Evolutionary conservation across 2,113 vertebrate genomes (phyloP).

Genomic region (Pholis gunnellus): DNA sequence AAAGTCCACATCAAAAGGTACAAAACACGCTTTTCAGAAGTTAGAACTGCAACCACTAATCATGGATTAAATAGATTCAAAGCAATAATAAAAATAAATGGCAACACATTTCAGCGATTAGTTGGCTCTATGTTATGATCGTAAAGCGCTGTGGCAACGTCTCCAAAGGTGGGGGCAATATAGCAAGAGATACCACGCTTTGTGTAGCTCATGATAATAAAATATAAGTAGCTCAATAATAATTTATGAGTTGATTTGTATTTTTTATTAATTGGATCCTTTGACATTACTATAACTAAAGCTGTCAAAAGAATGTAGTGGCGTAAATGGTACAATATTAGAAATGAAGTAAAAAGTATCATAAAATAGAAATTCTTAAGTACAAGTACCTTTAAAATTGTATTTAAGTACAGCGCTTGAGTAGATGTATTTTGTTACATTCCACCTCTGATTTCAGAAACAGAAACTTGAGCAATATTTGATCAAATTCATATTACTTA

Average conservation of each 20-base stretch:
- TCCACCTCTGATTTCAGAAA: not conserved
- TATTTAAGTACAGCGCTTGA: not conserved
- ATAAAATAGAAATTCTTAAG: not conserved
- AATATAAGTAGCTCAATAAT: too few species aligned
- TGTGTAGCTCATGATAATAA: not conserved
- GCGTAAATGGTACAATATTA: not conserved
- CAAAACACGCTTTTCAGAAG: not conserved
- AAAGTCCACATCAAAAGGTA: not conserved
- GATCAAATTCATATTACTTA: too few species aligned
- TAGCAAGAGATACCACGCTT: not conserved
- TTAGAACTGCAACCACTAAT: not conserved
- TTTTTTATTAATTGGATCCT: not conserved
- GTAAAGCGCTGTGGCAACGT: too few species aligned
- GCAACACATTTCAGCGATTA: too few species aligned
- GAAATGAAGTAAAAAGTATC: not conserved
- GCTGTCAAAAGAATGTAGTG: not conserved
- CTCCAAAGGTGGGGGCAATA: not conserved
- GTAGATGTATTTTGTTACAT: not conserved
- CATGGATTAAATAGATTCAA: too few species aligned
- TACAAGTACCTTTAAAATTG: not conserved
- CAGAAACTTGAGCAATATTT: too few species aligned
- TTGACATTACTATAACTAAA: not conserved
- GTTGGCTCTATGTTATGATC: not conserved
- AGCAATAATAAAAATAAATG: too few species aligned
- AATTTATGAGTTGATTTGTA: not conserved